Percentiles rank a stretch among this genome's conserved stretches.
These are phyloP conservation scores for Diplogasteroides magnus DNA, from an alignment of 1,140 invertebrate species.

Conservation along the genomic window DNA sequence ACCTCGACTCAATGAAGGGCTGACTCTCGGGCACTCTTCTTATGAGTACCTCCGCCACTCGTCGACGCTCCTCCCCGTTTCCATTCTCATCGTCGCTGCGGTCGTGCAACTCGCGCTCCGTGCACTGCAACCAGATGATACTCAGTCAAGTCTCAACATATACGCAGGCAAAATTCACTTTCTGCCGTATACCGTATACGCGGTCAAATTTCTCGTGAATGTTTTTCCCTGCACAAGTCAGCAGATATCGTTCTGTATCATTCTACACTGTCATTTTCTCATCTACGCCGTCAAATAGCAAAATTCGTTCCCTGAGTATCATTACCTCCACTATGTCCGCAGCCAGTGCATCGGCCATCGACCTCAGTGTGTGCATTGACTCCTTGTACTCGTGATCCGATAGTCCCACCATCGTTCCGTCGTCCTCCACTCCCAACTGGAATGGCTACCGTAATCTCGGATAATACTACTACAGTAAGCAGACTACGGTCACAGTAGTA, in stretches of 20 bases:
- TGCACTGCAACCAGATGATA: conserved; percentile 20
- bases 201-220: too few relatives aligned
- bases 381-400: conserved; percentile 72
- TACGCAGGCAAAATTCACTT: neutral
- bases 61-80: conserved; percentile 62
- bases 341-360: conserved; percentile 77
- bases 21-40: conserved; percentile 85
- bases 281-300: too few relatives aligned
- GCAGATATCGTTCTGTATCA: too few relatives aligned
- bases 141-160: neutral
- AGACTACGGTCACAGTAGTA: too few relatives aligned
- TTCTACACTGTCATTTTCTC: too few relatives aligned
- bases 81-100: conserved; percentile 38
- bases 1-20: conserved; percentile 62
- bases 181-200: too few relatives aligned
- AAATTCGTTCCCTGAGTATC: too few relatives aligned
- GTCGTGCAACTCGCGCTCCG: conserved; percentile 10
- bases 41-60: conserved; percentile 67
- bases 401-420: conserved; percentile 74
- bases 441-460: neutral
- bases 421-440: conserved; percentile 79
- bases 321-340: conserved; percentile 63
- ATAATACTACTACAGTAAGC: neutral
- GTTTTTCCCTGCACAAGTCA: too few relatives aligned
- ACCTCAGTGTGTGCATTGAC: conserved; percentile 73